Percentiles rank a stretch among this genome's conserved stretches.
phyloP scores from a whole-genome alignment of 2,888 invertebrate species.

The Octodonta nipae region DNA sequence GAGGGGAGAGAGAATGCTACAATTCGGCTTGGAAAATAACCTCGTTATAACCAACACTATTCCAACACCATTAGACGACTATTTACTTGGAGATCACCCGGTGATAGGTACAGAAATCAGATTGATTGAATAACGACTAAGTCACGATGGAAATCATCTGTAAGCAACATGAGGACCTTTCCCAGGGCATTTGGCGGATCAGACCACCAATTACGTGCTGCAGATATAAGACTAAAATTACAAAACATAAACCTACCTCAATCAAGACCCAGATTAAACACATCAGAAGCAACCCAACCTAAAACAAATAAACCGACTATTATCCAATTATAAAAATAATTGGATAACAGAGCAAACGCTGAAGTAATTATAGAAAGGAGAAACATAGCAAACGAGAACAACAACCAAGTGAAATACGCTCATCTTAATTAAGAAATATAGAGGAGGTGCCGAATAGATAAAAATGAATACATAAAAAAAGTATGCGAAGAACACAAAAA shows the following conservation, averaged over 20 bases:
- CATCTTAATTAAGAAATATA: conserved; percentile 1
- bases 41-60: conserved; percentile 16
- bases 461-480: not conserved
- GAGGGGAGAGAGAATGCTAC: conserved; percentile 13
- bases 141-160: conserved; percentile 1
- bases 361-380: not conserved
- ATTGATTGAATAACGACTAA: conserved; percentile 15
- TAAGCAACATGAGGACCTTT: too few relatives aligned
- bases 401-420: not conserved
- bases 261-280: conserved; percentile 1
- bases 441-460: conserved; percentile 1
- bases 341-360: conserved; percentile 1
- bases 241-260: not conserved
- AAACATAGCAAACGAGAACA: conserved; percentile 1
- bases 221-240: conserved; percentile 1
- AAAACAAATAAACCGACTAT: conserved; percentile 1
- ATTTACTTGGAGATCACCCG: conserved; percentile 17
- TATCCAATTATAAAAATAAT: not conserved
- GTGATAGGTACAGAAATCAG: conserved; percentile 15
- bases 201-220: conserved; percentile 1
- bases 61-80: conserved; percentile 10
- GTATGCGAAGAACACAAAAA: too few relatives aligned
- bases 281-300: conserved; percentile 1
- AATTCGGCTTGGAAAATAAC: conserved; percentile 15
- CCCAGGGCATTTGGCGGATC: not conserved